Evolutionary conservation across 2,888 invertebrate genomes (phyloP), one percentile per base, ranked within the genome.

Genomic region (Aradus depressus): DNA sequence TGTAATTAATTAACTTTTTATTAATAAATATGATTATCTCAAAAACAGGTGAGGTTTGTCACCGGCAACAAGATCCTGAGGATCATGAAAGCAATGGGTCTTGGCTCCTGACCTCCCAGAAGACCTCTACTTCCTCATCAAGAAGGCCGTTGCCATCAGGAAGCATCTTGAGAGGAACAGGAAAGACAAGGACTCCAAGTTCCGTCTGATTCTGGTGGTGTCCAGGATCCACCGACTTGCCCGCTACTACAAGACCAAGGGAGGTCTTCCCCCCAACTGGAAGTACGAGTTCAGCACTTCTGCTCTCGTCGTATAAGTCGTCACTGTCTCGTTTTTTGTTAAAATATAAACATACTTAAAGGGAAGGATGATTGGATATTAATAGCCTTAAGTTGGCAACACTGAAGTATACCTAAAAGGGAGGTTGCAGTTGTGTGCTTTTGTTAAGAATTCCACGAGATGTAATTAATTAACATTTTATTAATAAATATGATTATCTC

Each of bases 251-350:
- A 98, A 98, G 72, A 88, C 88, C 49, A 93, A 89, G 75, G 84
- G 83, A 64, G 88, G 93, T 56, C 77, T 97, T 58, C 84, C 97
- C 51, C 95, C 97, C 37, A 96, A 88, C 74, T 98, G 98, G 98
- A 97, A 95, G 72, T 99, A 98, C 67, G 95, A 95, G 72, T 93
- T 93, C 35, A 88, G 89, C 70, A 98, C 98, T 54, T 97, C 97
- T 60, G 96, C 98, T 66, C 78, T 98, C 70, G n/a, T n/a, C n/a
- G n/a, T n/a, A n/a, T n/a, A n/a, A n/a, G n/a, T n/a, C n/a, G n/a
- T n/a, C n/a, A n/a, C n/a, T n/a, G n/a, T n/a, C n/a, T n/a, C n/a
- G n/a, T n/a, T n/a, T n/a, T n/a, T n/a, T n/a, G n/a, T n/a, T n/a
- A n/a, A n/a, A n/a, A n/a, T n/a, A n/a, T n/a, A n/a, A n/a, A n/a